phyloP scores from a whole-genome alignment of 2,888 invertebrate species.

The Ectemnius continuus region DNA sequence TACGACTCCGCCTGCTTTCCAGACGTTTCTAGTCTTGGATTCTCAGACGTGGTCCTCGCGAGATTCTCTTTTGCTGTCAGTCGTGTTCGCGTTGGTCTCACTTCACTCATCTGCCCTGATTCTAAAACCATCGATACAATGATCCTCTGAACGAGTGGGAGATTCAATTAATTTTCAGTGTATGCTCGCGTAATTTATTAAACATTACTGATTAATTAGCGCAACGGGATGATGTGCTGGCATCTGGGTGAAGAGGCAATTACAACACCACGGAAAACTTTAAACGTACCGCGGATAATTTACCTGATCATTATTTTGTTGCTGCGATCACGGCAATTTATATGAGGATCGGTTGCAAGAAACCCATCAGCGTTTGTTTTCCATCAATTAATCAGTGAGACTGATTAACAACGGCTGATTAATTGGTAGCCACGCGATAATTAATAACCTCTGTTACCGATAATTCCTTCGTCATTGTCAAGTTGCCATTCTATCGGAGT shows the following conservation, averaged over 20 bases:
- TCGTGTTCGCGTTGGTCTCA: not conserved
- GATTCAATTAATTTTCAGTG: slow-evolving; percentile 11
- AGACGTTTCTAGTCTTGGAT: slow-evolving; percentile 37
- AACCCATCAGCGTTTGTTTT: slow-evolving; percentile 4
- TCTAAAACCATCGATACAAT: not conserved
- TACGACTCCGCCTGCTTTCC: slow-evolving; percentile 46
- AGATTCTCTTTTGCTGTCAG: slow-evolving; percentile 1
- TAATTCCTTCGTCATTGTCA: not conserved
- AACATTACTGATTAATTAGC: slow-evolving; percentile 13
- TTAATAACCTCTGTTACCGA: not conserved
- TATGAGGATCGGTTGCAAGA: not conserved
- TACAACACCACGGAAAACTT: slow-evolving; percentile 4
- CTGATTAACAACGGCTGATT: slow-evolving; percentile 3
- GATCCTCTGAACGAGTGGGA: not conserved
- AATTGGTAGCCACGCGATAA: not conserved
- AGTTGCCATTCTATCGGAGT: not conserved
- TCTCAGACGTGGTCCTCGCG: slow-evolving; percentile 30
- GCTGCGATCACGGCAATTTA: slow-evolving; percentile 1
- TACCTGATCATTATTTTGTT: slow-evolving; percentile 8
- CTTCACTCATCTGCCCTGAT: too few relatives aligned
- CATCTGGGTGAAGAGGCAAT: not conserved
- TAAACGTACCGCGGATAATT: not conserved
- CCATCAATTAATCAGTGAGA: slow-evolving; percentile 7
- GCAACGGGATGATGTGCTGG: not conserved
- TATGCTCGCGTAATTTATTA: slow-evolving; percentile 15